Percentiles rank a stretch among this genome's conserved stretches.
phyloP scores from a whole-genome alignment of 1,140 invertebrate genomes.

The Pseudomyrmex dendroicus region DNA sequence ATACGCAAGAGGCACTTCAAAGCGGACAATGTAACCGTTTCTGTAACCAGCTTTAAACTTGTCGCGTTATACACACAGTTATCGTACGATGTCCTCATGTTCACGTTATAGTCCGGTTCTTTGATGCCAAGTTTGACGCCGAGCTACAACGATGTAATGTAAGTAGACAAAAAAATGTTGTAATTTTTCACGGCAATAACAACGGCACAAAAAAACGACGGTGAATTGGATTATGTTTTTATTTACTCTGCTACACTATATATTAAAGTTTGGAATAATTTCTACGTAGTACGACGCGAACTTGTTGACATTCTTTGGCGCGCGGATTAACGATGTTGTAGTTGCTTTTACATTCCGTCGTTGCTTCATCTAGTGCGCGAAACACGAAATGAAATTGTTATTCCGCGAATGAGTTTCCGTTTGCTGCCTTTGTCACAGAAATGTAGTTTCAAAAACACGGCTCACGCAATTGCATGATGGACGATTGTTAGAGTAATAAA shows the following conservation, averaged over 20 bases:
- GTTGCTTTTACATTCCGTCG: conserved; percentile 8
- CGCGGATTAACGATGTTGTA: conserved; percentile 11
- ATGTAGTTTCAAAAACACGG: conserved; percentile 36
- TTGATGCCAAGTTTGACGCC: neutral
- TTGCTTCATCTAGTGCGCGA: conserved; percentile 10
- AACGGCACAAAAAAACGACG: too few species aligned
- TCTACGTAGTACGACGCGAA: neutral
- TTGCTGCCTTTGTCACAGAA: conserved; percentile 12
- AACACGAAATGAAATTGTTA: conserved; percentile 53
- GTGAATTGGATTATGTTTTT: too few species aligned
- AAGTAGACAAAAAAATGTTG: neutral
- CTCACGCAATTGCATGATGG: conserved; percentile 12
- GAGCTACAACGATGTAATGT: neutral
- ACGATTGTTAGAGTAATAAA: conserved; percentile 47
- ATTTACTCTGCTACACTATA: too few species aligned
- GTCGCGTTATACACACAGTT: conserved; percentile 33
- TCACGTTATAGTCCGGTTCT: neutral
- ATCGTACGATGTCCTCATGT: neutral
- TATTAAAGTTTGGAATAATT: neutral
- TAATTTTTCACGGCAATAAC: neutral
- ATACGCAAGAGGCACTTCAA: conserved; percentile 53
- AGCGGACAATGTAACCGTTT: conserved; percentile 51
- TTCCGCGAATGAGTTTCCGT: conserved; percentile 13
- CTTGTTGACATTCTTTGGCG: neutral
- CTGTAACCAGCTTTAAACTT: conserved; percentile 54